phyloP scores from a whole-genome alignment of 2,113 vertebrate species.

The Origma solitaria region DNA sequence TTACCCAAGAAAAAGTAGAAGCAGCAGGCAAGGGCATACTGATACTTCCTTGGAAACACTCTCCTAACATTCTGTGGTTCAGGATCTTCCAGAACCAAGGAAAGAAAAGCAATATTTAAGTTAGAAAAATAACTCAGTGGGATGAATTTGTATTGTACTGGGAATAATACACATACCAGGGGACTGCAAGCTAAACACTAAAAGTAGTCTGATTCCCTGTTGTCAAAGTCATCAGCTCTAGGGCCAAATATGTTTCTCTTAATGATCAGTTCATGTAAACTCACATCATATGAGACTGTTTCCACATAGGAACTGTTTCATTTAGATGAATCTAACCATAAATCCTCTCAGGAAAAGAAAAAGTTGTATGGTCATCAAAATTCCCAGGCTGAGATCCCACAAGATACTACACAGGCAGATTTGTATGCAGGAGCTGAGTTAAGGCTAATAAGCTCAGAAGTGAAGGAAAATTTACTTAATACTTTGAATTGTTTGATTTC shows the following conservation, averaged over 20 bases:
- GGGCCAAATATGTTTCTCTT: neutral
- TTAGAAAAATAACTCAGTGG: neutral
- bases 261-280: neutral
- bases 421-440: neutral
- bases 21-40: neutral
- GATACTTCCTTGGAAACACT: neutral
- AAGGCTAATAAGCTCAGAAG: neutral
- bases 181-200: neutral
- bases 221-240: neutral
- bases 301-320: neutral
- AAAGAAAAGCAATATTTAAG: neutral
- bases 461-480: neutral
- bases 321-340: neutral
- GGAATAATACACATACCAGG: neutral
- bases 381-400: neutral
- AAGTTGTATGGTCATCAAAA: neutral
- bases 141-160: neutral
- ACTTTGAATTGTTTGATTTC: neutral
- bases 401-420: neutral
- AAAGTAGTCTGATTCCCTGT: neutral
- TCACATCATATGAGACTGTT: neutral
- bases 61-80: neutral
- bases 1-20: neutral
- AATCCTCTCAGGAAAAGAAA: neutral
- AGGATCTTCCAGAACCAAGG: neutral